A percentile compares a stretch with the other conserved stretches of the same genome.
These are phyloP conservation scores for Vidua chalybeata DNA, from an alignment of 2,113 vertebrate species.

Conservation along the genomic window DNA sequence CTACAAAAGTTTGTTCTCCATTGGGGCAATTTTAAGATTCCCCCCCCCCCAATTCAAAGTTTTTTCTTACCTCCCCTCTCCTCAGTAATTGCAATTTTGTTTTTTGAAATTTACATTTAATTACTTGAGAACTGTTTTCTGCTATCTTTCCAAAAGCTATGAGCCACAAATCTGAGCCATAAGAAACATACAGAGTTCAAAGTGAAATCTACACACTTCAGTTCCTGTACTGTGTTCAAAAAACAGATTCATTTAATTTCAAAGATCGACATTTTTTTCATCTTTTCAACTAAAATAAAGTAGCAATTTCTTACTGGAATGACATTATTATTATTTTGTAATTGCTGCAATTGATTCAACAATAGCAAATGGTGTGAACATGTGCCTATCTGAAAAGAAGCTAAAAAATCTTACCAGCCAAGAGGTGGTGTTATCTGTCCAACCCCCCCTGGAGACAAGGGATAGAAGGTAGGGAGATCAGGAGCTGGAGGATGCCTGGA, in stretches of 20 bases:
- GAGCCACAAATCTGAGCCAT: constrained; percentile 58
- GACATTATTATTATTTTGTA: constrained; percentile 6
- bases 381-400: constrained; percentile 12
- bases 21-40: constrained; percentile 14
- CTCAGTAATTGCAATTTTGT: constrained; percentile 27
- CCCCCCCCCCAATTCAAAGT: neutral
- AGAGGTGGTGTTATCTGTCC: constrained; percentile 97
- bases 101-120: constrained; percentile 40
- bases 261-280: constrained; percentile 23
- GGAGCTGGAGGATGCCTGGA: constrained; percentile 91
- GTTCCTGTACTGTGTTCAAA: constrained; percentile 24
- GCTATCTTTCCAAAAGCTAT: constrained; percentile 49
- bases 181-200: constrained; percentile 63
- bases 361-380: neutral
- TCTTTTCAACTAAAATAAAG: constrained; percentile 52
- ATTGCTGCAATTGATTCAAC: neutral
- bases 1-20: neutral
- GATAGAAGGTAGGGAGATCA: constrained; percentile 96
- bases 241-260: constrained; percentile 45
- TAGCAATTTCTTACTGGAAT: neutral
- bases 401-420: constrained; percentile 88
- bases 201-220: constrained; percentile 51
- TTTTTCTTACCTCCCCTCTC: neutral
- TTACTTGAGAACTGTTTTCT: neutral
- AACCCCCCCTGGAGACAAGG: constrained; percentile 92